Base-by-base conservation (phyloP, 2,888 invertebrate species). In the Apotomis capreana region DNA sequence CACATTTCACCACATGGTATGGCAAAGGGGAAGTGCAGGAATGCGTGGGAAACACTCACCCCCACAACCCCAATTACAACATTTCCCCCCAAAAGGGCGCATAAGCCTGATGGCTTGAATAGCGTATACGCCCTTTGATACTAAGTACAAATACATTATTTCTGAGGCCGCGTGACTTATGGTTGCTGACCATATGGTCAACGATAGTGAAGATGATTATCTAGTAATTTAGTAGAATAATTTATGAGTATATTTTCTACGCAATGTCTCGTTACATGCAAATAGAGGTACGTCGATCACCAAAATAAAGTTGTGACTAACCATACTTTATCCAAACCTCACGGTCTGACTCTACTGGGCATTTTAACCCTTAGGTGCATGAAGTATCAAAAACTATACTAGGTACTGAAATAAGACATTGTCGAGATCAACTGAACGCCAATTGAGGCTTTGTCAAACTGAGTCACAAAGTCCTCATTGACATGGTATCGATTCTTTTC, bases 201-300 rank as follows among this genome's bases (percentile, higher is more conserved):
- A 65, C 65, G 65, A 55, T 46, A 46, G 37, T 6, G 60, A 65
- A 57, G 57, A 65, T 65, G 44, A 65, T 65, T 65, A 65, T 65
- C 65, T 57, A 65, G 65, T 65, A 65, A 65, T 65, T 64, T 55
- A 37, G 55, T 26, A 36, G 44, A n/a, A 36, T 65, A 65, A 65
- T 65, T 57, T 46, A 65, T 65, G 65, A 44, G 55, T 54, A 15
- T 44, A 44, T 36, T 44, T 46, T 55, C 15, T 46, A 57, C 57
- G 36, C 74, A 74, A 74, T 82, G 84, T 85, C 5, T 49, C 49
- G 6, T 6, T 49, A 40, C 49, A 9, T 9, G 0, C 9, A 9
- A 6, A 46, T 3, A 9, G 5, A 6, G 46, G 49, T 49, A 49
- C 5, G 8, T 44, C 44, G 44, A 26, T 44, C 44, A 44, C 44